A percentile compares a stretch with the other conserved stretches of the same genome.
phyloP scores from a whole-genome alignment of 2,113 vertebrate species.

The Dolichotis patagonum region DNA sequence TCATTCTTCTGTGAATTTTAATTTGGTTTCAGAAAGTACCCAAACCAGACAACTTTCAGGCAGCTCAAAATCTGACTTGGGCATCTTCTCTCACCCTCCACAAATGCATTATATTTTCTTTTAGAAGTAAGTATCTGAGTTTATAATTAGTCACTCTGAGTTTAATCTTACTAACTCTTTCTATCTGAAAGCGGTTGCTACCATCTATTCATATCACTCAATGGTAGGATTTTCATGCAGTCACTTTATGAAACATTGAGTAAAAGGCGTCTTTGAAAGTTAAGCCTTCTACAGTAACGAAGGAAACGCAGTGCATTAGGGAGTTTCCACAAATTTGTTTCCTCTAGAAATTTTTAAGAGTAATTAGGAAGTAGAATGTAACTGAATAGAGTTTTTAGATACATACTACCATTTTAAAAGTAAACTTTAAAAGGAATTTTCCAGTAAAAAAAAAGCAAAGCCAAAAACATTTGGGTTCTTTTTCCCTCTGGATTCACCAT shows the following conservation, averaged over 20 bases:
- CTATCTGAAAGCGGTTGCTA: background rate
- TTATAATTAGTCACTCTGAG: background rate
- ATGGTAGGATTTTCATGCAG: background rate
- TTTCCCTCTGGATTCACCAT: background rate
- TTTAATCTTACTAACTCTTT: background rate
- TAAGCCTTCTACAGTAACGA: background rate
- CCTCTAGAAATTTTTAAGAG: slow-evolving; percentile 7
- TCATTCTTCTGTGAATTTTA: background rate
- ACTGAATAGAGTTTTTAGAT: background rate
- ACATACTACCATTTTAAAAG: background rate
- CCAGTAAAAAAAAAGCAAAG: background rate
- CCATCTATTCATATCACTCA: background rate
- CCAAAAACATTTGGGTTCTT: background rate
- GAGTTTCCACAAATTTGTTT: background rate
- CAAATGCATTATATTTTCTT: background rate
- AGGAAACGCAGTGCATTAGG: background rate
- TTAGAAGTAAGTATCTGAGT: background rate
- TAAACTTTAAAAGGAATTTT: slow-evolving; percentile 1
- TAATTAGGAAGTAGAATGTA: background rate
- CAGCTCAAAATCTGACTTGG: background rate
- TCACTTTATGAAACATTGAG: background rate
- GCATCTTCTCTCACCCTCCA: background rate
- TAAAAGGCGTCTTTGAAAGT: background rate
- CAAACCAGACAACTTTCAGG: background rate
- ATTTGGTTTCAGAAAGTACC: background rate